Conservation (phyloP, 1,140 invertebrate genomes). For the Platyscapa corneri region DNA sequence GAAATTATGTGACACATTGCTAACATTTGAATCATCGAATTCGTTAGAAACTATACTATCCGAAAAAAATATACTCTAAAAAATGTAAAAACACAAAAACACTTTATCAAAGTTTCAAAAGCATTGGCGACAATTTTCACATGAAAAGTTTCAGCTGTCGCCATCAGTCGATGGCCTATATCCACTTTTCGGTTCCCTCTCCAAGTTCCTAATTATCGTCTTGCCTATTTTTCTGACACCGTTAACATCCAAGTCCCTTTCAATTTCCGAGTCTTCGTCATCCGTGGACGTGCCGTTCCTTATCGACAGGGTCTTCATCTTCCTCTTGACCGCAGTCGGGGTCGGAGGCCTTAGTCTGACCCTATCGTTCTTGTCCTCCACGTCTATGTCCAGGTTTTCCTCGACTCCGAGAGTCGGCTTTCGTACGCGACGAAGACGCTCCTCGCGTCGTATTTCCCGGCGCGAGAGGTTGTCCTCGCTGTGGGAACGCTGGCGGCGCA, state of each 20-base stretch:
- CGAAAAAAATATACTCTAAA: too few species aligned
- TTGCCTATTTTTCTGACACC: constrained; percentile 36
- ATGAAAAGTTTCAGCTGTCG: constrained; percentile 37
- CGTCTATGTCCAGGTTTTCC: not conserved
- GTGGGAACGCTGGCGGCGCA: constrained; percentile 52
- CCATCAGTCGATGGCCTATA: constrained; percentile 47
- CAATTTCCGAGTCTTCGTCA: constrained; percentile 69
- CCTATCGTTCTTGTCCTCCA: not conserved
- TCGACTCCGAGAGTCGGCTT: not conserved
- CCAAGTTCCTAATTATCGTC: constrained; percentile 60
- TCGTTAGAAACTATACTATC: too few species aligned
- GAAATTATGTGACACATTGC: too few species aligned
- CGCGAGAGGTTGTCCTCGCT: constrained; percentile 69
- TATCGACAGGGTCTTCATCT: constrained; percentile 6
- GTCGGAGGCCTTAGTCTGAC: not conserved
- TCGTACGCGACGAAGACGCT: constrained; percentile 48
- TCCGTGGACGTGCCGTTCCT: constrained; percentile 63
- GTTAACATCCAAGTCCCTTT: not conserved
- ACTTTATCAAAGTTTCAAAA: not conserved
- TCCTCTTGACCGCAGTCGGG: not conserved
- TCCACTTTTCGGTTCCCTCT: constrained; percentile 62
- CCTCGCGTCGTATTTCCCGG: constrained; percentile 61
- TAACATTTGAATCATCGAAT: not conserved
- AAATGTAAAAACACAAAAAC: not conserved
- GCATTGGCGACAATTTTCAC: not conserved